Percentiles rank a stretch among this genome's conserved stretches.
Evolutionary conservation across 2,797 vertebrate species (phyloP).

Genomic region (Acomys russatus): DNA sequence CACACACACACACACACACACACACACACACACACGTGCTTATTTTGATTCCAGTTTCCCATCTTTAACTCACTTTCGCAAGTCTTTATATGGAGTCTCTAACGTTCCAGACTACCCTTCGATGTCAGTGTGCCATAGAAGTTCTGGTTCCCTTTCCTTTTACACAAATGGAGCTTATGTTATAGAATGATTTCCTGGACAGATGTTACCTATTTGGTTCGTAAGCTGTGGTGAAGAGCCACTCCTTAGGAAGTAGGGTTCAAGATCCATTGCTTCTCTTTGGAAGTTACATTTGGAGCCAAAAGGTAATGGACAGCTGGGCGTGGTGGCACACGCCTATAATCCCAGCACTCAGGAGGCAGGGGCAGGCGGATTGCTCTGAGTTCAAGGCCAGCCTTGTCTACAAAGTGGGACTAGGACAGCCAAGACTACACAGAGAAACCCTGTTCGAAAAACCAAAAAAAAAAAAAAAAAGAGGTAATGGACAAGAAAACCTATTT

Average conservation of each 20-base stretch:
- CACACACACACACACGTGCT: no score
- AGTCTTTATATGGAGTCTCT: background rate
- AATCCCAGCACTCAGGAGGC: no score
- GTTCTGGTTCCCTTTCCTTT: background rate
- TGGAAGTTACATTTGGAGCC: slow-evolving; percentile 19
- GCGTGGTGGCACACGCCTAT: no score
- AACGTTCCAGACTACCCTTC: background rate
- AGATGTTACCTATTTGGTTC: background rate
- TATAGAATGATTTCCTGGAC: background rate
- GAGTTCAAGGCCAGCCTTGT: no score
- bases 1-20: no score
- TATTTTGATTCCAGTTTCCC: background rate
- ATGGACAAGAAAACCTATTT: background rate
- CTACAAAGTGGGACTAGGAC: no score
- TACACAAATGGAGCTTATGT: background rate
- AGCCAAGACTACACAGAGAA: no score
- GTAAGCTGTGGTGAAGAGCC: background rate
- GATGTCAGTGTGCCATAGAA: background rate
- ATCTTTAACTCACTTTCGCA: slow-evolving; percentile 22
- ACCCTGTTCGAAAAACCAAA: no score
- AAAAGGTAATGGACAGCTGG: no score
- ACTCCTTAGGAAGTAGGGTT: background rate
- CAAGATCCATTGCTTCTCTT: background rate
- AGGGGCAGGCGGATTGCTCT: no score
- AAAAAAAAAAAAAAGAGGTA: no score